These are phyloP conservation scores for Sylvilagus bachmani DNA, from an alignment of 2,113 vertebrate species.

Conservation along the genomic window DNA sequence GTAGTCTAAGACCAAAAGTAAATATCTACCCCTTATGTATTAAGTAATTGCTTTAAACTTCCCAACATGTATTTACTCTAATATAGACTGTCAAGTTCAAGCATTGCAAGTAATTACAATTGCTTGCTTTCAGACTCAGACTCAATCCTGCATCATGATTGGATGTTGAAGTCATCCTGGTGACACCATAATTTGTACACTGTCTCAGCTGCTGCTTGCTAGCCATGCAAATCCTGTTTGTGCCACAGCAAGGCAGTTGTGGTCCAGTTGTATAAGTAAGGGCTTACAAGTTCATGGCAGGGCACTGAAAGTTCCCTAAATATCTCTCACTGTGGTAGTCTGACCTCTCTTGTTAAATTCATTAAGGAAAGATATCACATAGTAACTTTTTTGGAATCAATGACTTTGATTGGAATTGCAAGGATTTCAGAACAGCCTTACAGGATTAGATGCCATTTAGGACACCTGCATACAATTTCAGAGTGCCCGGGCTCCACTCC, in stretches of 20 bases:
- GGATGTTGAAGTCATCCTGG: background rate
- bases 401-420: background rate
- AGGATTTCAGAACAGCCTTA: background rate
- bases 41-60: background rate
- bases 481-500: too few relatives aligned
- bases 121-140: background rate
- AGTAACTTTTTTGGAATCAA: background rate
- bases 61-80: background rate
- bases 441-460: too few relatives aligned
- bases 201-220: background rate
- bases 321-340: fast-evolving
- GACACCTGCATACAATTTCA: too few relatives aligned
- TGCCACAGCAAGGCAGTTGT: background rate
- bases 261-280: background rate
- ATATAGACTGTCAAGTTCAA: background rate
- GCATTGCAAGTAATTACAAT: background rate
- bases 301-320: background rate
- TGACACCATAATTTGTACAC: fast-evolving
- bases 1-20: background rate
- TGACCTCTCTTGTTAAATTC: background rate
- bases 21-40: background rate
- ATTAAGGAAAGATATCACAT: background rate
- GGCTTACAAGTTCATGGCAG: fast-evolving
- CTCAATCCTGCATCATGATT: background rate
- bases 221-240: background rate